These are phyloP conservation scores for Halictus quadricinctus DNA, from an alignment of 2,888 invertebrate genomes.

Conservation along the genomic window DNA sequence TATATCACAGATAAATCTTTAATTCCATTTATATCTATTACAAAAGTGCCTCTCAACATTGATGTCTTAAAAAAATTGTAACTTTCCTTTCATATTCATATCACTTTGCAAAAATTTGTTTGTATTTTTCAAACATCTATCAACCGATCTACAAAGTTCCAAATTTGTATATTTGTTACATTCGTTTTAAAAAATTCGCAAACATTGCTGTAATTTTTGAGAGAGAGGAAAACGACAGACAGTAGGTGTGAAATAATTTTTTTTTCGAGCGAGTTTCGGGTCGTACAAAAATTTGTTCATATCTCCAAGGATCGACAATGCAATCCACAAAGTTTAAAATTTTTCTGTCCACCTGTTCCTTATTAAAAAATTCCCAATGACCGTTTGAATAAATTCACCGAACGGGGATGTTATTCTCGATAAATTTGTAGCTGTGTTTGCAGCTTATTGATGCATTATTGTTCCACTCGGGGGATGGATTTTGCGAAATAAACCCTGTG, in stretches of 20 bases:
- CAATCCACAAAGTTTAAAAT: too few species aligned
- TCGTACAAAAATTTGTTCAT: too few species aligned
- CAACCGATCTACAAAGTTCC: neutral
- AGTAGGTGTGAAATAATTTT: too few species aligned
- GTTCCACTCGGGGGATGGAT: neutral
- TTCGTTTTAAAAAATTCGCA: neutral
- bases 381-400: neutral
- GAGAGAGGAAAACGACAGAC: too few species aligned
- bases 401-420: neutral
- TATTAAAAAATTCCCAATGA: neutral
- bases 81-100: too few species aligned
- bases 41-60: neutral
- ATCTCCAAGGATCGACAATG: too few species aligned
- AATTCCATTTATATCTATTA: neutral
- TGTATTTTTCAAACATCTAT: neutral
- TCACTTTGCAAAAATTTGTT: neutral
- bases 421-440: neutral
- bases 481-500: neutral
- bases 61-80: neutral
- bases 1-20: neutral
- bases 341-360: neutral
- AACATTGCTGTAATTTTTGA: too few species aligned
- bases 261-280: too few species aligned
- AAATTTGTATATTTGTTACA: neutral
- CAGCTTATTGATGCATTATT: too few species aligned